Evolutionary conservation across 2,797 vertebrate genomes (phyloP), one percentile per base, ranked within the genome.

Genomic region (Anas bahamensis): DNA sequence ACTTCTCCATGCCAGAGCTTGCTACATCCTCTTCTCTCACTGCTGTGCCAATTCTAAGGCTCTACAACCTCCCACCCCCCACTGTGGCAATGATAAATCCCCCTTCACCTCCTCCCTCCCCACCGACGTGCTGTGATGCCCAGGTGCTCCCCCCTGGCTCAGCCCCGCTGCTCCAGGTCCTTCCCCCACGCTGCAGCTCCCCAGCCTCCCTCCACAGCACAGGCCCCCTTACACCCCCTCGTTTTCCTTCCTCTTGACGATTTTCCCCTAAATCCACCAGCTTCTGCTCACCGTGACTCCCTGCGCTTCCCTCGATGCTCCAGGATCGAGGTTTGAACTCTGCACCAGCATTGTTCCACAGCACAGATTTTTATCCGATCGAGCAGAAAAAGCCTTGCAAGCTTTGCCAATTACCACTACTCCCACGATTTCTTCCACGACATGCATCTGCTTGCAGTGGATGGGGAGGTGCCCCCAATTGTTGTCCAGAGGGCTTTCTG

Each of bases 401-500:
- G 77, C 78, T 71, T 37, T 95, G 91, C 93, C 83, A 88, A 17
- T 26, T 74, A 84, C 72, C 14, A 13, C 70, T 70, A 68, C 86
- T 88, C 69, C 93, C 52, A 46, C 77, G 41, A n/a, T 65, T 82
- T 48, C 66, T 79, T 88, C 74, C 39, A 60, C 2, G 1, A 82
- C 94, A 56, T 77, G 94, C 66, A 39, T 82, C 80, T 79, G 80
- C 94, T 89, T 94, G 95, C 89, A 82, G 77, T 0, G 0, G 74
- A 61, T 74, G 37, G 71, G 92, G 74, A 95, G 74, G 77, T 41
- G 42, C 71, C 48, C 89, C 37, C 5, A 0, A 28, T 0, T 4
- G 60, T 44, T 84, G 80, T 68, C 94, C 86, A 44, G 61, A 80
- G 91, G 94, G 93, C 50, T 88, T 96, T 92, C 65, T 94, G 94